Conservation (phyloP, 2,113 vertebrate species). For the Callaeas wilsoni region DNA sequence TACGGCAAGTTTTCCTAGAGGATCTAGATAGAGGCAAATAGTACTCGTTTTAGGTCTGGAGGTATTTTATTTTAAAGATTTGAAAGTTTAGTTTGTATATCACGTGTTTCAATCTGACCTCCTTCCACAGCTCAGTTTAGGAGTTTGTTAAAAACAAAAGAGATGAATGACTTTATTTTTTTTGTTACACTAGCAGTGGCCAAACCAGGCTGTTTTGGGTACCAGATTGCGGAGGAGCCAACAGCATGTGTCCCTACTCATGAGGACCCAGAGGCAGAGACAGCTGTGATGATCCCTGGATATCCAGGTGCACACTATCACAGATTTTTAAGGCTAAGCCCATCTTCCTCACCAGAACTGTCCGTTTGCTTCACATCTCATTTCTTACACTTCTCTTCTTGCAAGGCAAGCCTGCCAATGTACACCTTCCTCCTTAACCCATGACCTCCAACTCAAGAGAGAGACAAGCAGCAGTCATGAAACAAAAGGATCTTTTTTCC, state of each 20-base stretch:
- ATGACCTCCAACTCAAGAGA: background rate
- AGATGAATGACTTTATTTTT: background rate
- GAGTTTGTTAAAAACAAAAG: background rate
- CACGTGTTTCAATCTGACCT: background rate
- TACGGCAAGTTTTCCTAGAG: background rate
- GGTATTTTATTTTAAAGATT: background rate
- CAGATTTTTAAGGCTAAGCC: background rate
- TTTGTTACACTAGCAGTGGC: background rate
- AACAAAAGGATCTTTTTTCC: background rate
- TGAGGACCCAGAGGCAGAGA: too few species aligned
- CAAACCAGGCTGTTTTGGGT: background rate
- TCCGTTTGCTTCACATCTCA: background rate
- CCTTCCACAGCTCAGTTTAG: background rate
- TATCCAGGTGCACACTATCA: fast-evolving
- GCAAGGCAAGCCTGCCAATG: background rate
- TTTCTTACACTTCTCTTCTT: background rate
- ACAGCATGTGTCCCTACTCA: fast-evolving
- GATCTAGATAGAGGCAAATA: background rate
- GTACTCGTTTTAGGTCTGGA: background rate
- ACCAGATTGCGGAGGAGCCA: background rate
- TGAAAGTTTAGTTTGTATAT: background rate
- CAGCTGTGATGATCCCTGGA: fast-evolving
- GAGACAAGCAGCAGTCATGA: background rate
- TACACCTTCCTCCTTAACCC: background rate
- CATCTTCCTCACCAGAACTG: background rate